Evolutionary conservation across 2,888 invertebrate species (phyloP).

Genomic region (Chrysomela aeneicollis): DNA sequence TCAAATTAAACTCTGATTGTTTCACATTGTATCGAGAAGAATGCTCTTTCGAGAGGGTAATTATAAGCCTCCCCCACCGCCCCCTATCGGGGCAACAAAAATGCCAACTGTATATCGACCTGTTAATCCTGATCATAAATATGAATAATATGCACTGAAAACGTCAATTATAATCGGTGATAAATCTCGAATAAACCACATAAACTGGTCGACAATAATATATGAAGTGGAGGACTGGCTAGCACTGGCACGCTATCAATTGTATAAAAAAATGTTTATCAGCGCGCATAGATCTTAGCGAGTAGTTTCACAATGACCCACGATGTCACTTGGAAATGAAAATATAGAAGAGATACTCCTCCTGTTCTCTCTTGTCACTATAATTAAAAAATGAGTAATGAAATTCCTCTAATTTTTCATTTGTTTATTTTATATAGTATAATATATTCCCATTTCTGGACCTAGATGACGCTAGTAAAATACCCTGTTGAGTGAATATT

Average conservation of each 20-base stretch:
- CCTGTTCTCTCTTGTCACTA: no score
- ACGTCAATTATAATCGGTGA: conserved; percentile 53
- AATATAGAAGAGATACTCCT: no score
- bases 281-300: conserved; percentile 19
- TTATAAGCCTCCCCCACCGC: conserved; percentile 21
- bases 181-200: conserved; percentile 51
- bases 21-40: no score
- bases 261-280: conserved; percentile 45
- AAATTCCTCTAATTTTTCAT: no score
- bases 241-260: conserved; percentile 46
- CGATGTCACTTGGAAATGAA: background rate
- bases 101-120: conserved; percentile 49
- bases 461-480: no score
- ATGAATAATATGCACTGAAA: conserved; percentile 53
- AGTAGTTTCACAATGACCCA: background rate
- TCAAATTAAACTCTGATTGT: no score
- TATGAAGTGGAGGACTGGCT: conserved; percentile 48
- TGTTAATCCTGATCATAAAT: conserved; percentile 50
- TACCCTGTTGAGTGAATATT: no score
- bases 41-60: no score
- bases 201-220: conserved; percentile 50
- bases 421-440: no score
- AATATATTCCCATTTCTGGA: no score
- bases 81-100: conserved; percentile 36
- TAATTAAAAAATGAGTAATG: no score